Conservation (phyloP, 2,888 invertebrate species). For the Neoaliturus tenellus region DNA sequence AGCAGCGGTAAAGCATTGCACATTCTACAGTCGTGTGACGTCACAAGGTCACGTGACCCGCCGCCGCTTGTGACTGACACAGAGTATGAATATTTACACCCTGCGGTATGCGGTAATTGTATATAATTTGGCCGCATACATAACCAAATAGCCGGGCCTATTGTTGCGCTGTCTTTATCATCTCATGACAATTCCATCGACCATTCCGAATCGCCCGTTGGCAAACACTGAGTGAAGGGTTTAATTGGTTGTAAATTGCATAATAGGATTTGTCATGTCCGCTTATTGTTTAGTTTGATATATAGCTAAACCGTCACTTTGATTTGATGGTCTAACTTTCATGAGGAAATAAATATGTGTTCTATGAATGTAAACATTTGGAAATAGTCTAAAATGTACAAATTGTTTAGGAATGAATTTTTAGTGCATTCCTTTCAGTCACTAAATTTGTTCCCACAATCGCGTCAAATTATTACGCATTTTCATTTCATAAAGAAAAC, state of each 20-base stretch:
- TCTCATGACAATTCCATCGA: conserved; percentile 23
- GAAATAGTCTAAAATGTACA: no score
- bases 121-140: conserved; percentile 40
- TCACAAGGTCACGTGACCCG: background rate
- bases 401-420: no score
- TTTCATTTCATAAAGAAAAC: no score
- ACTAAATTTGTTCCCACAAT: no score
- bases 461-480: no score
- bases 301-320: no score
- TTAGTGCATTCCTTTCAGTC: no score
- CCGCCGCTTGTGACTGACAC: background rate
- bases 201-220: background rate
- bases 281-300: background rate
- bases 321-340: no score
- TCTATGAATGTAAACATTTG: no score
- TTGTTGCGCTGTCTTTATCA: conserved; percentile 21
- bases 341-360: no score
- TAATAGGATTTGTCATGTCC: background rate
- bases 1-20: no score
- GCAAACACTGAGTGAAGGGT: background rate
- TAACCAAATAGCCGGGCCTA: conserved; percentile 6
- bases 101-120: conserved; percentile 35
- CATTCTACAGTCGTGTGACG: background rate
- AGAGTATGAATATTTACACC: conserved; percentile 35
- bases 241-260: background rate